A percentile compares a stretch with the other conserved stretches of the same genome.
These are phyloP conservation scores for Vombatus ursinus DNA, from an alignment of 2,113 vertebrate genomes.

Conservation along the genomic window DNA sequence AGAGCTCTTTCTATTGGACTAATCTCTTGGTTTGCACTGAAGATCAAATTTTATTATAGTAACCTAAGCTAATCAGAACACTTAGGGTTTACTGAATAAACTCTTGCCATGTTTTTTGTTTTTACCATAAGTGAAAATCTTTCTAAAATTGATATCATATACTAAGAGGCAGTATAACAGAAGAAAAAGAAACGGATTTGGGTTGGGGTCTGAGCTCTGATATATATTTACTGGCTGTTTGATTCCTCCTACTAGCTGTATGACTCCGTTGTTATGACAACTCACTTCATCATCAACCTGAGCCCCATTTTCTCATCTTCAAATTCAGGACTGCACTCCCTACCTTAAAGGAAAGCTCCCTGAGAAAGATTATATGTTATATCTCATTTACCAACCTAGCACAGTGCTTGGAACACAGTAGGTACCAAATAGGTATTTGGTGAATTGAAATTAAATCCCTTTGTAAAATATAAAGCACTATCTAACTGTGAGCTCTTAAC, in stretches of 20 bases:
- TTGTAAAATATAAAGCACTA: background rate
- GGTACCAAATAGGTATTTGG: background rate
- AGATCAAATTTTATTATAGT: conserved; percentile 16
- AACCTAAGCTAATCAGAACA: conserved; percentile 10
- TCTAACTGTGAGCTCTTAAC: background rate
- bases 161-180: background rate
- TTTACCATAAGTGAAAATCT: background rate
- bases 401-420: background rate
- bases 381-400: background rate
- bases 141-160: conserved; percentile 26
- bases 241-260: background rate
- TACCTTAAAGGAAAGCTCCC: background rate
- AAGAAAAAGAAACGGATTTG: background rate
- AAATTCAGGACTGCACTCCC: background rate
- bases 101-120: conserved; percentile 24
- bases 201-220: background rate
- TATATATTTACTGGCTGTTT: background rate
- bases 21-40: background rate
- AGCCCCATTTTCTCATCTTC: background rate
- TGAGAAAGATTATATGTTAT: background rate
- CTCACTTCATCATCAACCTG: background rate
- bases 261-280: background rate
- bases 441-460: background rate
- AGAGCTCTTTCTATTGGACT: conserved; percentile 11
- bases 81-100: conserved; percentile 34